Base-by-base conservation (phyloP, 2,797 vertebrate species). In the Neoniphon sammara region DNA sequence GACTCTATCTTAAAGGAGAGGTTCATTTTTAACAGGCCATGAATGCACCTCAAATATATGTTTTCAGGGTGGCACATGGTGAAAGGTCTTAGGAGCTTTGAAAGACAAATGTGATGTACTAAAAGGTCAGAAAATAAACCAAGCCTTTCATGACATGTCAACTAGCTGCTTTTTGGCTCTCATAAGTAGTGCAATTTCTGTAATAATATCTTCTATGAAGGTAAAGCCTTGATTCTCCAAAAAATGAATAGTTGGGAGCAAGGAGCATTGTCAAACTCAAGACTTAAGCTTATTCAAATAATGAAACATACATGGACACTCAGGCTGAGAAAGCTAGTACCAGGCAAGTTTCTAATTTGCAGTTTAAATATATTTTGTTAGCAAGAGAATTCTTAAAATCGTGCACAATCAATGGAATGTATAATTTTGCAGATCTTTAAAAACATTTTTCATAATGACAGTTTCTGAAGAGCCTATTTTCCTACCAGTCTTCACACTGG, bases 81-180 rank as follows among this genome's bases (percentile, higher is more conserved):
- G 56, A 84, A 70, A 79, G 76, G 78, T 75, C 87, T 84, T 64
- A 85, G 70, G 72, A 81, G 78, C 78, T 85, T 88, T 87, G 70
- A 78, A 84, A 88, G 62, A 80, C 77, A 78, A 70, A 55, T 39
- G 44, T 8, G 64, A 86, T 83, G 89, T 72, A 34, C 56, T 17
- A 70, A 85, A 88, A 89, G 83, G 84, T 88, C 78, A 87, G 50
- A 72, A 89, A 84, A 81, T 73, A 87, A 85, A 81, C 77, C 82
- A 74, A 52, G 78, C 83, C 62, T 81, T 85, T 86, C 73, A 84
- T 54, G 44, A 78, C 59, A 62, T 55, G 67, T 77, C 82, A 60
- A 74, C 78, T 63, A 69, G 50, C 58, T 50, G 50, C 15, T 62
- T 62, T 53, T 63, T 27, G 27, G 47, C 78, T 66, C 65, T 78